Evolutionary conservation across 2,113 vertebrate species (phyloP).

Genomic region (Ascaphus truei): DNA sequence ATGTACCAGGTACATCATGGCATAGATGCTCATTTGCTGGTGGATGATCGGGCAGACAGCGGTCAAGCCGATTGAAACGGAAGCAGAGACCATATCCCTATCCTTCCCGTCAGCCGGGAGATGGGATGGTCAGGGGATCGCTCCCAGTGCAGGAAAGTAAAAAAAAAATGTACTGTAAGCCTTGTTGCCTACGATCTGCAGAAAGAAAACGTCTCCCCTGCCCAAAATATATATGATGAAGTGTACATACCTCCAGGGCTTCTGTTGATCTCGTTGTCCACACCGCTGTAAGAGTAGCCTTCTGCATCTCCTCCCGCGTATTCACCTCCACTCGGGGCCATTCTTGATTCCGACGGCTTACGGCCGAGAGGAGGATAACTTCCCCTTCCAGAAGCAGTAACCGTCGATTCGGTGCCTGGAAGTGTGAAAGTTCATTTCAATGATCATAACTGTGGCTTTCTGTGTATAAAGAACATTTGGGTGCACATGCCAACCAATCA

Average conservation of each 20-base stretch:
- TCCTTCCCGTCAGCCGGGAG: too few species aligned
- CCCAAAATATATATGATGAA: accelerated
- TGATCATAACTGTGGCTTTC: neutral
- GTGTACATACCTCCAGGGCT: constrained; percentile 59
- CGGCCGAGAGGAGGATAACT: constrained; percentile 36
- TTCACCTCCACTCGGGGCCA: constrained; percentile 40
- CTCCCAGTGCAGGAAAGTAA: too few species aligned
- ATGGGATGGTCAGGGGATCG: too few species aligned
- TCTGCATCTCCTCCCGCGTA: constrained; percentile 24
- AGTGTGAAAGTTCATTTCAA: neutral
- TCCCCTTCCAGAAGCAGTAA: constrained; percentile 38
- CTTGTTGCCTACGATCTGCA: too few species aligned
- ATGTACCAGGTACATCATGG: too few species aligned
- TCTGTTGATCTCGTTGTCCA: constrained; percentile 40
- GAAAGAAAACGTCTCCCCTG: neutral
- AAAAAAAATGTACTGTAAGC: too few species aligned
- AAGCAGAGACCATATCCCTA: too few species aligned
- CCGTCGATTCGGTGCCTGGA: constrained; percentile 39
- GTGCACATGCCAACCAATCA: too few species aligned
- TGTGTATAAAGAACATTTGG: too few species aligned
- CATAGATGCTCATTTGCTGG: too few species aligned
- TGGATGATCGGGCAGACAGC: too few species aligned
- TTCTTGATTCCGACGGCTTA: constrained; percentile 46
- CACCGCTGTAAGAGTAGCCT: neutral
- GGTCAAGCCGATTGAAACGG: too few species aligned